These are phyloP conservation scores for Lysandra bellargus DNA, from an alignment of 2,888 invertebrate species.

Conservation along the genomic window DNA sequence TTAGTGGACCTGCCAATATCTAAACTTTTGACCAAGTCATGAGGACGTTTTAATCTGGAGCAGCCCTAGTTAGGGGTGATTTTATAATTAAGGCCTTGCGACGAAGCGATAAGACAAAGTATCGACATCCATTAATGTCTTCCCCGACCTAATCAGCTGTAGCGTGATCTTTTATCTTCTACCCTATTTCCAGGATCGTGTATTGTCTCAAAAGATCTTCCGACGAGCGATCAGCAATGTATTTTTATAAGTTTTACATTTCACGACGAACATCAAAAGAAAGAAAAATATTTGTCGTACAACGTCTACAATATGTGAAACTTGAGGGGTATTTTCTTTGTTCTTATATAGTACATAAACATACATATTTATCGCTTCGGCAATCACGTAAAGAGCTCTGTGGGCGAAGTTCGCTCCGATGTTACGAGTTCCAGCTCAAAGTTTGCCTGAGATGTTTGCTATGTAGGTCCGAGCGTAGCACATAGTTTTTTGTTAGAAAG, in stretches of 20 bases:
- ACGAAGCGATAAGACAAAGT: not conserved
- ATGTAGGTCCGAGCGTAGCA: not conserved
- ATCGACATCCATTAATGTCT: not conserved
- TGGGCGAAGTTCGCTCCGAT: constrained; percentile 43
- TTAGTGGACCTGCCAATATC: not conserved
- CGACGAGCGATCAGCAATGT: not conserved
- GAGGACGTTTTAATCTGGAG: not conserved
- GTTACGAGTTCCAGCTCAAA: constrained; percentile 38
- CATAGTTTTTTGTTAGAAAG: not conserved
- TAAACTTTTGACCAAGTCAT: not conserved
- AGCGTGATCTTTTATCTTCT: not conserved
- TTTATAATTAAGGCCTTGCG: not conserved
- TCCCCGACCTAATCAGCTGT: not conserved
- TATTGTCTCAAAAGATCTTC: not conserved
- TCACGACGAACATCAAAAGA: not conserved
- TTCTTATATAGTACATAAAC: constrained; percentile 36
- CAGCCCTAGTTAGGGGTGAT: not conserved
- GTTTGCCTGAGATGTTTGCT: constrained; percentile 34
- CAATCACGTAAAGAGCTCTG: constrained; percentile 67
- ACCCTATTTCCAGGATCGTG: not conserved
- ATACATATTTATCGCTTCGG: constrained; percentile 64
- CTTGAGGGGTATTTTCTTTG: constrained; percentile 3
- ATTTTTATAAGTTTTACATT: constrained; percentile 6
- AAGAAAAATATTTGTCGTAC: not conserved
- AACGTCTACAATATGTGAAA: not conserved